phyloP scores from a whole-genome alignment of 1,140 invertebrate genomes.

The Diuraphis noxia region DNA sequence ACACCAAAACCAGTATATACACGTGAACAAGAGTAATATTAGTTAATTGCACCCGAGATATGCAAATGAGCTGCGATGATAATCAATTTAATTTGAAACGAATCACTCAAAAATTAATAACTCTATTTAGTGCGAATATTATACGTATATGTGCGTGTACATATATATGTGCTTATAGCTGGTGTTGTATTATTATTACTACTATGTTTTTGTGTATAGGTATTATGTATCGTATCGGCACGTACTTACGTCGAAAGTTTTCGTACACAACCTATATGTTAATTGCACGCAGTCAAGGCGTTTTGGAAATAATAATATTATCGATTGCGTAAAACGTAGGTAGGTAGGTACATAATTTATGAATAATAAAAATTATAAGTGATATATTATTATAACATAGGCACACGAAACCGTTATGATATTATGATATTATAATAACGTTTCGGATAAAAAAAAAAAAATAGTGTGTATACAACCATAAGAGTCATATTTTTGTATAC shows the following conservation, averaged over 20 bases:
- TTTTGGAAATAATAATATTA: not conserved
- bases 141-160: not conserved
- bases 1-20: not conserved
- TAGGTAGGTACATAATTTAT: not conserved
- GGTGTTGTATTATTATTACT: not conserved
- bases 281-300: not conserved
- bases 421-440: too few species aligned
- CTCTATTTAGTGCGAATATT: not conserved
- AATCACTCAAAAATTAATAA: conserved; percentile 4
- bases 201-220: too few species aligned
- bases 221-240: not conserved
- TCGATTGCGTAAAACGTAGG: not conserved
- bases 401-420: not conserved
- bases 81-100: not conserved
- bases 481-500: not conserved
- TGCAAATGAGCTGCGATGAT: not conserved
- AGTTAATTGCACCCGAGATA: not conserved
- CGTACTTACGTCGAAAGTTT: not conserved
- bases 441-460: not conserved
- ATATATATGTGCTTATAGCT: not conserved
- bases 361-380: not conserved
- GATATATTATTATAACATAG: not conserved
- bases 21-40: not conserved
- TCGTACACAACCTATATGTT: not conserved
- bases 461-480: not conserved